Base-by-base conservation (phyloP, 2,797 vertebrate species). In the Aldrovandia affinis region DNA sequence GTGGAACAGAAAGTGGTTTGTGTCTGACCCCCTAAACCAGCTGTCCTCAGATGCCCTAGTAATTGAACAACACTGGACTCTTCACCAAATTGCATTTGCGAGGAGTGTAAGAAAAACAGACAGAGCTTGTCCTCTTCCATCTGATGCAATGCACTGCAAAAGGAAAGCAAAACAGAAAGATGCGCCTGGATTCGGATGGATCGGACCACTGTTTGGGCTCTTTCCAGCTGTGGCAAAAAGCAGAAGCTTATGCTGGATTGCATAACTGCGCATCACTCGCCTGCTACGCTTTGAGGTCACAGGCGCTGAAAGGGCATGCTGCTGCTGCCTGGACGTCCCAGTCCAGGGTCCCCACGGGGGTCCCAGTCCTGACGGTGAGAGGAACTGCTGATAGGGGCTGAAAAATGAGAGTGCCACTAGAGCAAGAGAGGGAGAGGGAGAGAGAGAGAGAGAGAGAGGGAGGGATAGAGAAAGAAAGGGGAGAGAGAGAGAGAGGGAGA, bases 181-280 rank as follows among this genome's bases (percentile, higher is more conserved):
- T 52, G 36, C 10, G 30, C 8, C n/a, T 80, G 79, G 79, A 30
- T 2, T 5, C 22, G 55, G 33, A 63, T 47, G 54, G 80, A 63
- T 81, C 36, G 28, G 33, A 47, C 59, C 15, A 33, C 39, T 39
- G 36, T 44, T 73, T 50, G 44, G 44, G 81, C 81, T 33, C 14
- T 2, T 20, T 83, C 80, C 65, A 52, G 81, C 39, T 3, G 63
- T 9, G 44, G 81, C 44, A 10, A 20, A n/a, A 44, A 68, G 28
- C 47, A 20, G 50, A 8, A 52, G 39, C n/a, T 75, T 73, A 83
- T 36, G 28, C 82, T 12, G 82, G 44, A 83, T 83, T 83, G 63
- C 65, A 55, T 77, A 65, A 54, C 28, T 15, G 30, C 30, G 14
- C 18, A 15, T 81, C 80, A 81, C 54, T 57, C 54, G 20, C 14